phyloP scores from a whole-genome alignment of 2,888 invertebrate genomes.

The Melinaea marsaeus region DNA sequence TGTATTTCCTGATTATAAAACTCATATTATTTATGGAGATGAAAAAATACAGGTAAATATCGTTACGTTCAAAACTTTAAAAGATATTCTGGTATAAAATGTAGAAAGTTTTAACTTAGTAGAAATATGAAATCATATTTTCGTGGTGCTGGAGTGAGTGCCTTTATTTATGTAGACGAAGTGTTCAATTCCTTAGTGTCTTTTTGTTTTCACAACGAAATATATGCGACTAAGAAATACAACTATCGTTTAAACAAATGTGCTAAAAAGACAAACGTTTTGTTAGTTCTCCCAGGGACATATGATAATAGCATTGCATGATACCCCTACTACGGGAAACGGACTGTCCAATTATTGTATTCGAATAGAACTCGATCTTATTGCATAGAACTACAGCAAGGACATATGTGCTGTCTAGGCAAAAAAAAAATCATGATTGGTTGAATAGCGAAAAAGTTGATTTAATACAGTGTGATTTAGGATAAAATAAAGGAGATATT shows the following conservation, averaged over 20 bases:
- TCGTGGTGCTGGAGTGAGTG: slow-evolving; percentile 18
- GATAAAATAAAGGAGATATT: too few species aligned
- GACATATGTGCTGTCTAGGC: too few species aligned
- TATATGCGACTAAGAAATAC: slow-evolving; percentile 66
- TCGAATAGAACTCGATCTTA: background rate
- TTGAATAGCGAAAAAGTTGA: too few species aligned
- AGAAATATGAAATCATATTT: slow-evolving; percentile 28
- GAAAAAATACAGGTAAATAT: too few species aligned
- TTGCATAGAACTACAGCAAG: too few species aligned
- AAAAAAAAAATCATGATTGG: too few species aligned
- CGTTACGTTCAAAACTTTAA: background rate
- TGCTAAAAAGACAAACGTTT: slow-evolving; percentile 76
- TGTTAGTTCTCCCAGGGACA: slow-evolving; percentile 65
- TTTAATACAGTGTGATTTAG: too few species aligned
- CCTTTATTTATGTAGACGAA: slow-evolving; percentile 35
- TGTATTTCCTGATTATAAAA: slow-evolving; percentile 7
- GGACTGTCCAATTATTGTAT: background rate
- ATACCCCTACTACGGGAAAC: slow-evolving; percentile 43
- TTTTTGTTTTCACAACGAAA: slow-evolving; percentile 50
- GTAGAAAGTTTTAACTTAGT: slow-evolving; percentile 20
- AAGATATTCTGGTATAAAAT: slow-evolving; percentile 2
- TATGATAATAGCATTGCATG: slow-evolving; percentile 71
- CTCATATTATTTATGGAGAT: too few species aligned
- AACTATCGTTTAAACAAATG: slow-evolving; percentile 72
- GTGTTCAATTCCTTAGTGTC: slow-evolving; percentile 46